Evolutionary conservation across 2,888 invertebrate species (phyloP).

Genomic region (Tanypteryx hageni): DNA sequence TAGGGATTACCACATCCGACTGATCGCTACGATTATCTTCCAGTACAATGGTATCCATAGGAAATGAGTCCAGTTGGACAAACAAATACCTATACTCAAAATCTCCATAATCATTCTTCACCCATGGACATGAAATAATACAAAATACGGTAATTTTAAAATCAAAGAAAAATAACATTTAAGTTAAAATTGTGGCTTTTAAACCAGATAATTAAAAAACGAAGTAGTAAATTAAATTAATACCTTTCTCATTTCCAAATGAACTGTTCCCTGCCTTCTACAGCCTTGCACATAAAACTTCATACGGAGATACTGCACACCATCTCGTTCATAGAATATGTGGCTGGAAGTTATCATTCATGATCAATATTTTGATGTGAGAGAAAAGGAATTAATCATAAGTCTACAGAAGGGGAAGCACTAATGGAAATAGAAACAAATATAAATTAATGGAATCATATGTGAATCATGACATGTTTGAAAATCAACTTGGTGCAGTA

Average conservation of each 20-base stretch:
- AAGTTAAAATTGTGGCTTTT: background rate
- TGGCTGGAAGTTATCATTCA: constrained; percentile 77
- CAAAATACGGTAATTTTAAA: constrained; percentile 65
- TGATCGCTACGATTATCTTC: constrained; percentile 81
- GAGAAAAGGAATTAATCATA: constrained; percentile 11
- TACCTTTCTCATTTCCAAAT: constrained; percentile 92
- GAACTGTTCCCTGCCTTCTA: constrained; percentile 88
- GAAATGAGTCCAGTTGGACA: constrained; percentile 88
- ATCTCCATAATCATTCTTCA: constrained; percentile 84
- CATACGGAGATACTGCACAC: constrained; percentile 89
- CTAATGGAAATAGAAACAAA: background rate
- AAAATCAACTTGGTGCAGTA: no score
- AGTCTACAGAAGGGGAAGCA: background rate
- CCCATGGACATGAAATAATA: constrained; percentile 72
- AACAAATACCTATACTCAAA: constrained; percentile 90
- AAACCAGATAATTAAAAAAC: background rate
- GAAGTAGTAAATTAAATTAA: constrained; percentile 69
- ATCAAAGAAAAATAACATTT: background rate
- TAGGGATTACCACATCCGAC: background rate
- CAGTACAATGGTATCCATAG: constrained; percentile 84
- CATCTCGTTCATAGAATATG: constrained; percentile 84
- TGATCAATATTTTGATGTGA: constrained; percentile 35
- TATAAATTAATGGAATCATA: background rate
- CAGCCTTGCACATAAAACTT: constrained; percentile 93
- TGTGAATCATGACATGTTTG: background rate